phyloP scores from a whole-genome alignment of 2,888 invertebrate species.

The Spisula subtruncata region DNA sequence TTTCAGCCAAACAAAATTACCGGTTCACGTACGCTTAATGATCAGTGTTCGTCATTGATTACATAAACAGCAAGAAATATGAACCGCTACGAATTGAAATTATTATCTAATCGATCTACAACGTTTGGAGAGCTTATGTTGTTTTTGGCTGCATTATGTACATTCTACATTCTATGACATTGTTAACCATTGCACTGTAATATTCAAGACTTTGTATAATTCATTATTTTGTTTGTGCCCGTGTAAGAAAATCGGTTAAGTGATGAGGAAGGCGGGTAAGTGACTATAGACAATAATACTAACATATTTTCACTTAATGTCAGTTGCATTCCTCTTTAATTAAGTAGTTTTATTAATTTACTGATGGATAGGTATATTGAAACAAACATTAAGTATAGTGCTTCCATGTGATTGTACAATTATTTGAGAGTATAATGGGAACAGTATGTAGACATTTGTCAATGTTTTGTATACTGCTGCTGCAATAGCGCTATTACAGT shows the following conservation, averaged over 20 bases:
- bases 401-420: neutral
- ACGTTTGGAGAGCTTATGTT: neutral
- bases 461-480: neutral
- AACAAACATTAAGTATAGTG: neutral
- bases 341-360: neutral
- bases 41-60: neutral
- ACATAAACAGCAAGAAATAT: neutral
- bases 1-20: neutral
- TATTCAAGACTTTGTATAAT: neutral
- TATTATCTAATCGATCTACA: neutral
- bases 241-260: conserved; percentile 10
- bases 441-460: neutral
- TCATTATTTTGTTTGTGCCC: neutral
- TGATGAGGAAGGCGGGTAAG: neutral
- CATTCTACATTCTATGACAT: neutral
- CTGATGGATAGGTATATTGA: neutral
- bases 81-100: neutral
- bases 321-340: neutral
- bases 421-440: neutral
- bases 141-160: neutral
- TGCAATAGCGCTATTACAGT: neutral
- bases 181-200: neutral
- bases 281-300: neutral
- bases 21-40: neutral
- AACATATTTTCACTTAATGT: neutral